Percentiles rank a stretch among this genome's conserved stretches.
phyloP scores from a whole-genome alignment of 2,113 vertebrate genomes.

The Orcinus orca region DNA sequence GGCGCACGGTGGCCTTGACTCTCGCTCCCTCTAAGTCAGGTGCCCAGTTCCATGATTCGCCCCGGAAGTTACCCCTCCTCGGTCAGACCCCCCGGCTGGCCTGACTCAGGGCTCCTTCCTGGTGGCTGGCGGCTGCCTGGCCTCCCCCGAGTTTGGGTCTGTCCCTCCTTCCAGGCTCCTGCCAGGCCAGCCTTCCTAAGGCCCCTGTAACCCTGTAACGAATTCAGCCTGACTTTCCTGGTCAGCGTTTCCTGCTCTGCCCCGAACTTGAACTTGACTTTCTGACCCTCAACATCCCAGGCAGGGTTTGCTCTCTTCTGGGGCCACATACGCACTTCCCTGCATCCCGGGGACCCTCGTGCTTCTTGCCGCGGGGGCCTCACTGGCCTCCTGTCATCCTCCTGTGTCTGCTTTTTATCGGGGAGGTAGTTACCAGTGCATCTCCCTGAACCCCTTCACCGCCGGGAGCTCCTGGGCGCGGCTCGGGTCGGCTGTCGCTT shows the following conservation, averaged over 20 bases:
- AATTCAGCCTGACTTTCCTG: neutral
- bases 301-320: neutral
- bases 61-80: neutral
- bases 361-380: neutral
- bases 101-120: neutral
- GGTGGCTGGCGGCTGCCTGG: neutral
- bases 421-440: neutral
- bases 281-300: neutral
- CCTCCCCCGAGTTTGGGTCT: neutral
- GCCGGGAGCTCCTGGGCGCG: neutral
- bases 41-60: no score
- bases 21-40: neutral
- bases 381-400: neutral
- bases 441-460: neutral
- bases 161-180: neutral
- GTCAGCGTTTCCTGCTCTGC: no score
- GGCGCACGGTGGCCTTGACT: accelerated
- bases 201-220: neutral
- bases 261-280: neutral
- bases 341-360: neutral
- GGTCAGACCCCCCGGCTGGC: no score
- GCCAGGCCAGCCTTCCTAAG: neutral
- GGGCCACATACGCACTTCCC: neutral
- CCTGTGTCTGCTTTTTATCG: no score
- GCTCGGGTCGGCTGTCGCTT: neutral